Evolutionary conservation across 2,888 invertebrate species (phyloP).

Genomic region (Cheilosia soror): DNA sequence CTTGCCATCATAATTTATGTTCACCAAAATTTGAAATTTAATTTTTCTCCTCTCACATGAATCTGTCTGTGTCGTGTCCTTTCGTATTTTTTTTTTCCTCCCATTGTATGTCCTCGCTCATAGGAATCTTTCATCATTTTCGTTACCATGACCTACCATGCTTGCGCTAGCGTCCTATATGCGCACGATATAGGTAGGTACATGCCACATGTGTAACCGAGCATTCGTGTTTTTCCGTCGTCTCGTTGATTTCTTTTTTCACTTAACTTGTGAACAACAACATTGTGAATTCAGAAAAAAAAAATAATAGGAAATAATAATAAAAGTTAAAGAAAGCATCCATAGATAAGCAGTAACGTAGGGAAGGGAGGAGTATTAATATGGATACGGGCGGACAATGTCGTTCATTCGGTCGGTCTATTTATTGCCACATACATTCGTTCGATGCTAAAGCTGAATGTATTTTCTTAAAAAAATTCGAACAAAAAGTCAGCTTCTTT

Average conservation of each 20-base stretch:
- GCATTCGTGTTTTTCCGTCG: slow-evolving; percentile 6
- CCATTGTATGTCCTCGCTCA: neutral
- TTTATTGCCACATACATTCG: slow-evolving; percentile 40
- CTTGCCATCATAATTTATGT: slow-evolving; percentile 64
- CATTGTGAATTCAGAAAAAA: slow-evolving; percentile 19
- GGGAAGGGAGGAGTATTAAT: slow-evolving; percentile 5
- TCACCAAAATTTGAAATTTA: slow-evolving; percentile 59
- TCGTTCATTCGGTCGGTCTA: neutral
- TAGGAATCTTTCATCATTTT: slow-evolving; percentile 48
- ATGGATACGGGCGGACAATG: slow-evolving; percentile 10
- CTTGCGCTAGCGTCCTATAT: slow-evolving; percentile 23
- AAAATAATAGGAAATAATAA: slow-evolving; percentile 27
- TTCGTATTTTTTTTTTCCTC: slow-evolving; percentile 7
- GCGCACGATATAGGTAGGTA: neutral
- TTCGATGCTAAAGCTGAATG: slow-evolving; percentile 14
- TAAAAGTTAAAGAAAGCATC: slow-evolving; percentile 52
- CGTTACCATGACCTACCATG: slow-evolving; percentile 50
- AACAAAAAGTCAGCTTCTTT: slow-evolving; percentile 35
- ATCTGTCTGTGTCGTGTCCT: slow-evolving; percentile 52
- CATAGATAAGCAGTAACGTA: slow-evolving; percentile 47
- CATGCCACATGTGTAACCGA: slow-evolving; percentile 41
- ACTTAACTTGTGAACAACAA: slow-evolving; percentile 51
- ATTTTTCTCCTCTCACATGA: slow-evolving; percentile 59
- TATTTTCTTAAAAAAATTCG: neutral
- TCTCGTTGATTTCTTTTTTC: slow-evolving; percentile 1